These are phyloP conservation scores for Phataginus tricuspis DNA, from an alignment of 2,797 vertebrate species.

Conservation along the genomic window DNA sequence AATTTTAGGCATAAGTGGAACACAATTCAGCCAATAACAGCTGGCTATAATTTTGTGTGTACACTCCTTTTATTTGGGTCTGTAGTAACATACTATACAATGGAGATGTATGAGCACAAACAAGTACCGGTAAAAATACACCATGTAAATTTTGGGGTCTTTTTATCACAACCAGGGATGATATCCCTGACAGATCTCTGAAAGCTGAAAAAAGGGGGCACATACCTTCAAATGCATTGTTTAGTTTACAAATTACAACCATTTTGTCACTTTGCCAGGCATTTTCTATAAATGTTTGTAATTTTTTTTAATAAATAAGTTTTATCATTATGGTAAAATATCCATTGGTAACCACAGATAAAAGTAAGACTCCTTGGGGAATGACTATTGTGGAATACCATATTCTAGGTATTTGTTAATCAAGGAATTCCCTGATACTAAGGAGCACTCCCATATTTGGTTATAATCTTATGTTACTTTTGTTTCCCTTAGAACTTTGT, in stretches of 20 bases:
- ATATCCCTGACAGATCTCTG: neutral
- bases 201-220: neutral
- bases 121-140: neutral
- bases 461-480: neutral
- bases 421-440: neutral
- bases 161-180: neutral
- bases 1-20: neutral
- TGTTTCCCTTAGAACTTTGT: neutral
- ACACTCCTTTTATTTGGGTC: neutral
- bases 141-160: neutral
- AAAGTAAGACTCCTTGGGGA: neutral
- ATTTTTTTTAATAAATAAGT: neutral
- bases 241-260: neutral
- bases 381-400: neutral
- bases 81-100: neutral
- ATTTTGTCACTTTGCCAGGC: neutral
- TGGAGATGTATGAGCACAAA: neutral
- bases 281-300: constrained; percentile 9
- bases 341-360: neutral
- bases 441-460: neutral
- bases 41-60: neutral
- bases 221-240: neutral
- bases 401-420: neutral
- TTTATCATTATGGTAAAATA: neutral
- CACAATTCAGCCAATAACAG: neutral